These are phyloP conservation scores for Paratrypauchen microcephalus DNA, from an alignment of 2,797 vertebrate genomes.

Conservation along the genomic window DNA sequence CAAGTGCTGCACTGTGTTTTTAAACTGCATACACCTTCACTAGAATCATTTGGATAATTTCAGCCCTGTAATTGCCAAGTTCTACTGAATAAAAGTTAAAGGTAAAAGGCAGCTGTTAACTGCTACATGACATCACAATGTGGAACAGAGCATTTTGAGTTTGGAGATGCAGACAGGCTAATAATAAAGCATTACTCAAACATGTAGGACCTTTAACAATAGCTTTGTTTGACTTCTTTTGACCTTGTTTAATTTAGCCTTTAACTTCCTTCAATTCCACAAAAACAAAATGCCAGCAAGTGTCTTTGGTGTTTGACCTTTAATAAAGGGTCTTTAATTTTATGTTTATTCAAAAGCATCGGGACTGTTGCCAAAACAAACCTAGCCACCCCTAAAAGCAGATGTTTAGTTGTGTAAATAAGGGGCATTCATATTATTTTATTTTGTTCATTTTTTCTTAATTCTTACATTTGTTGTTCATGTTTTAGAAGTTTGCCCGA, in stretches of 20 bases:
- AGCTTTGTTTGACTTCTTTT: neutral
- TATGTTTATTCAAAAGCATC: neutral
- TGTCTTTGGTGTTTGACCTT: neutral
- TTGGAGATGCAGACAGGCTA: no score
- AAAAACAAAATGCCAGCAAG: neutral
- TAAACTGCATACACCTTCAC: no score
- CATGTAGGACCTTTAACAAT: no score
- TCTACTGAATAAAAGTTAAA: no score
- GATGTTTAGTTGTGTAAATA: neutral
- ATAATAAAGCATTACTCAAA: no score
- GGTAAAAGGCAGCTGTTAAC: no score
- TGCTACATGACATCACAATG: no score
- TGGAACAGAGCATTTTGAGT: no score
- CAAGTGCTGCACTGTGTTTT: no score
- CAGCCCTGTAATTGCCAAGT: no score
- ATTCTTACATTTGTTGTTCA: neutral
- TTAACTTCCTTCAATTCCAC: neutral
- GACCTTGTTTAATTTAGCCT: neutral
- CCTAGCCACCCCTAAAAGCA: neutral
- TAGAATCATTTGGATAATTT: no score
- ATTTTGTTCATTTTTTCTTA: neutral
- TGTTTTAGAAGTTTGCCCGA: neutral
- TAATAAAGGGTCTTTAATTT: neutral
- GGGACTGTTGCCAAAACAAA: constrained; percentile 8
- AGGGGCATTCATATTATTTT: no score